A percentile compares a stretch with the other conserved stretches of the same genome.
Evolutionary conservation across 2,797 vertebrate species (phyloP).

Genomic region (Eidolon dupreanum): DNA sequence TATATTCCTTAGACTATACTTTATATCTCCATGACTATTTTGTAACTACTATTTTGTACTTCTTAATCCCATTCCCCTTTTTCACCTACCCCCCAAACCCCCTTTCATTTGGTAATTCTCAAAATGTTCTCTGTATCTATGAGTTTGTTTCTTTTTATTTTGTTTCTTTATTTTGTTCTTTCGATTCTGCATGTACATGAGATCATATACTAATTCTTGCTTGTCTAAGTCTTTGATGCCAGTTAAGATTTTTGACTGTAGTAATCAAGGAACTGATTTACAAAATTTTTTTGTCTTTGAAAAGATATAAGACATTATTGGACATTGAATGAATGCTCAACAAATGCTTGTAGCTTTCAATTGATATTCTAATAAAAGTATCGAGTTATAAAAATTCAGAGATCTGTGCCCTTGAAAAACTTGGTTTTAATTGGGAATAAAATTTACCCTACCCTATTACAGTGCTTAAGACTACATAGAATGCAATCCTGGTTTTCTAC

Average conservation of each 20-base stretch:
- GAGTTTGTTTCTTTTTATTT: too few species aligned
- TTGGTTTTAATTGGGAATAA: background rate
- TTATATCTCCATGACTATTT: too few species aligned
- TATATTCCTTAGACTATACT: too few species aligned
- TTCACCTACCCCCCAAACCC: too few species aligned
- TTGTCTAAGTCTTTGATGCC: background rate
- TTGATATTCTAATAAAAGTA: background rate
- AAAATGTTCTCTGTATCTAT: too few species aligned
- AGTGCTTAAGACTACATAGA: background rate
- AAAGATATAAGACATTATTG: background rate
- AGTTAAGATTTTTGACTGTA: background rate
- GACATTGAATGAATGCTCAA: background rate
- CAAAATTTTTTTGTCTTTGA: background rate
- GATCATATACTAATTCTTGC: background rate
- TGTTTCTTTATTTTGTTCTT: too few species aligned
- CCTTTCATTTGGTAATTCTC: too few species aligned
- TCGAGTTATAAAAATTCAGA: background rate
- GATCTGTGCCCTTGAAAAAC: background rate
- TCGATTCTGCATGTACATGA: too few species aligned
- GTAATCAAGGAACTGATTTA: background rate
- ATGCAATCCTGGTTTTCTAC: background rate
- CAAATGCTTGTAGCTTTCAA: background rate
- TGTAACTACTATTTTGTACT: too few species aligned
- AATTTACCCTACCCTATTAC: background rate
- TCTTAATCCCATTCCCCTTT: too few species aligned